These are phyloP conservation scores for Spongilla lacustris DNA, from an alignment of 37 sponge, comb jelly and placozoan species.

Conservation along the genomic window DNA sequence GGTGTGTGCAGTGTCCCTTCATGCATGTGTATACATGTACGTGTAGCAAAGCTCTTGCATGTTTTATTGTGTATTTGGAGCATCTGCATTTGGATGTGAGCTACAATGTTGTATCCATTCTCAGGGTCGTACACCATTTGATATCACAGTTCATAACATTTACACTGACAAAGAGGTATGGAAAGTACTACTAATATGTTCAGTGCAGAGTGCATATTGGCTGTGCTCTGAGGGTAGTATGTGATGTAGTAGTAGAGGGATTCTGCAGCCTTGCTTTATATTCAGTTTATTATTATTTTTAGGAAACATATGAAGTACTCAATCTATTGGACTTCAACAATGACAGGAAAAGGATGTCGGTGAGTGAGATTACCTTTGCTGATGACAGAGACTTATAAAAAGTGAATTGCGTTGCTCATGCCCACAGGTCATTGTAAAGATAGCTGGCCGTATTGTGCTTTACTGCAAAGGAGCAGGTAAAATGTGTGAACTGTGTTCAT, in stretches of 20 bases:
- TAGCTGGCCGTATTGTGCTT: conserved; percentile 54
- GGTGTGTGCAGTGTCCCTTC: too few species aligned
- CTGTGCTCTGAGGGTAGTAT: too few species aligned
- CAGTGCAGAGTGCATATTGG: too few species aligned
- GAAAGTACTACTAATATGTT: too few species aligned
- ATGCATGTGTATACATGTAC: neutral
- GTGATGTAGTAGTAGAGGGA: too few species aligned
- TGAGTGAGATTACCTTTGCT: conserved; percentile 25
- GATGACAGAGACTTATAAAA: neutral
- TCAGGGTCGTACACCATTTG: conserved; percentile 67
- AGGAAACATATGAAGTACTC: conserved; percentile 80
- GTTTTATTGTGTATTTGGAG: neutral
- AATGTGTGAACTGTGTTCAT: too few species aligned
- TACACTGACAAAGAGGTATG: conserved; percentile 16
- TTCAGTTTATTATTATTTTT: neutral
- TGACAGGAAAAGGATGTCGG: conserved; percentile 98
- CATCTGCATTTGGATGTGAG: neutral
- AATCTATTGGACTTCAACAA: conserved; percentile 97
- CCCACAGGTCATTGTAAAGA: conserved; percentile 58
- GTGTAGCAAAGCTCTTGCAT: neutral
- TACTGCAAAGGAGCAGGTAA: conserved; percentile 97
- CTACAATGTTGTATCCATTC: neutral
- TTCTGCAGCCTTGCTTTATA: neutral
- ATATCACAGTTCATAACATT: conserved; percentile 50
- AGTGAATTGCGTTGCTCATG: neutral